Base-by-base conservation (phyloP, 2,888 invertebrate genomes). In the Euplexia lucipara region DNA sequence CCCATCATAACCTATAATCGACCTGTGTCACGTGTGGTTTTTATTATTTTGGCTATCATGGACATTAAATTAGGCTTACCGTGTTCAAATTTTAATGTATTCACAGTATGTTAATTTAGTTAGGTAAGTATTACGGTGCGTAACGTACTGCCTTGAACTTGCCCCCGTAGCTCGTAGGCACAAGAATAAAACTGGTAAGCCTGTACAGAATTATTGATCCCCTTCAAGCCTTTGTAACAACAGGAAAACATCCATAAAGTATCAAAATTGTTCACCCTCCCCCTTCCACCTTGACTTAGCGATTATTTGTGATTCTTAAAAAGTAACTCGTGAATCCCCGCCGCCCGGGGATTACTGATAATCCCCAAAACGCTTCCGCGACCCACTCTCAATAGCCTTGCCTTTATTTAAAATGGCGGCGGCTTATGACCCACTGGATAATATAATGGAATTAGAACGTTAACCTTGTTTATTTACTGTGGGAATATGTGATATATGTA, bases 231-330 rank as follows among this genome's bases (percentile, higher is more conserved):
- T 39, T 47, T 26, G 6, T n/a, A 54, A 54, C 49, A 72, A 67
- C 49, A 49, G 22, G 32, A 45, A 45, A 67, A 51, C 41, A 47
- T 12, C 53, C 44, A 62, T 51, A 62, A 74, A 69, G 48, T 54
- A 54, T 49, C 44, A 57, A 57, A 68, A 51, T 70, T 16, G 59
- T 56, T 20, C 44, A 44, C 53, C 69, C 44, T 9, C 35, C 54
- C 22, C 42, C 32, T 41, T 16, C 51, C 42, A 34, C 48, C 53
- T 44, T 61, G 62, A 73, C 69, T 70, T 66, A 58, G 63, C 63
- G 66, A 70, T 74, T 73, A 78, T 70, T 77, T 74, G 69, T 63
- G 70, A 63, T 77, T 78, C 74, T 60, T 74, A 66, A 48, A 76
- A 76, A 70, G 70, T 54, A 47, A 56, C 63, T 66, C 74, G 35